A percentile compares a stretch with the other conserved stretches of the same genome.
Evolutionary conservation across 2,888 invertebrate genomes (phyloP).

Genomic region (Philaethria dido): DNA sequence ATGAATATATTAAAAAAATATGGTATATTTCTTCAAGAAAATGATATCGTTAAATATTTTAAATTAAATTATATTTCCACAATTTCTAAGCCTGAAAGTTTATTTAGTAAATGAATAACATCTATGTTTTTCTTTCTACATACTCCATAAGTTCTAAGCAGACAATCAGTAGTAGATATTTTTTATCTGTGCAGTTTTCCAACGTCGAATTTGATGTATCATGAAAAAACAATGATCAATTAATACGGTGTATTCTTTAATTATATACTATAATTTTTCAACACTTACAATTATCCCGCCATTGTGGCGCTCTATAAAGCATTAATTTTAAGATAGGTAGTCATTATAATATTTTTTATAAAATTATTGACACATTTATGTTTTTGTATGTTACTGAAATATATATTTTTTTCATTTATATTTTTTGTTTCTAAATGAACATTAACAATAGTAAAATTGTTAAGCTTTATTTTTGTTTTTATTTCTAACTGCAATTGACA

Average conservation of each 20-base stretch:
- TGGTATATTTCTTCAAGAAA: too few relatives aligned
- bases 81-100: too few relatives aligned
- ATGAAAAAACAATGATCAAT: slow-evolving; percentile 8
- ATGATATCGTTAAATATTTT: too few relatives aligned
- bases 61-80: too few relatives aligned
- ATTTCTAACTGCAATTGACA: too few relatives aligned
- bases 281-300: slow-evolving; percentile 14
- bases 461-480: too few relatives aligned
- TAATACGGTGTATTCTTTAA: slow-evolving; percentile 1
- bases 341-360: background rate
- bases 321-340: background rate
- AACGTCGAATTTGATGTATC: background rate
- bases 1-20: background rate
- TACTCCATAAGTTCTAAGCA: background rate
- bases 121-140: background rate
- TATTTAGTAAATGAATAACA: too few relatives aligned
- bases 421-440: too few relatives aligned
- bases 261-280: slow-evolving; percentile 20
- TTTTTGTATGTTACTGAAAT: too few relatives aligned
- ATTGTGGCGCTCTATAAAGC: background rate
- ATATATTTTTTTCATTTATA: too few relatives aligned
- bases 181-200: background rate
- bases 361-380: too few relatives aligned
- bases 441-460: too few relatives aligned
- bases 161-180: background rate